phyloP scores from a whole-genome alignment of 2,113 vertebrate species.

The Malurus cyaneus region DNA sequence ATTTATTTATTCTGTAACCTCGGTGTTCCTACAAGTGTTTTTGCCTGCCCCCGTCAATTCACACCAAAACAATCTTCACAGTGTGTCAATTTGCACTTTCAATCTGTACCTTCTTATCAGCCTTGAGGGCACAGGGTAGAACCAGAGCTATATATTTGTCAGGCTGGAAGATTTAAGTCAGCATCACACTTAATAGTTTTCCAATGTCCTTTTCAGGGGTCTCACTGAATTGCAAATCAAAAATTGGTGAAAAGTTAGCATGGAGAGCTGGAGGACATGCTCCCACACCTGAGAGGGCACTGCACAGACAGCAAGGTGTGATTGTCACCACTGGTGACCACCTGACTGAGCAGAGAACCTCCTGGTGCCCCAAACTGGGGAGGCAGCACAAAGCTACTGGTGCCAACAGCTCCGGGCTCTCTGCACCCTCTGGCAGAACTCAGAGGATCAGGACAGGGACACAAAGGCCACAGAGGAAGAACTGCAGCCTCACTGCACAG shows the following conservation, averaged over 20 bases:
- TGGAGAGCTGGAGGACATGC: not conserved
- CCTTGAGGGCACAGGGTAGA: not conserved
- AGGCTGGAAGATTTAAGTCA: not conserved
- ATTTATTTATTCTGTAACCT: not conserved
- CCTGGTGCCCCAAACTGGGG: accelerated
- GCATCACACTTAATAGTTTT: not conserved
- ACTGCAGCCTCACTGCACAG: not conserved
- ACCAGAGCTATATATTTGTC: not conserved
- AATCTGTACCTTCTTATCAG: not conserved
- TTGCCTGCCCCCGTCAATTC: not conserved
- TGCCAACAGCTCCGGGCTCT: not conserved
- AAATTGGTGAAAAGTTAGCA: not conserved
- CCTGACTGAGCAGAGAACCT: accelerated
- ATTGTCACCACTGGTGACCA: not conserved
- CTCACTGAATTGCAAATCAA: not conserved
- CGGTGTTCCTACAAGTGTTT: not conserved
- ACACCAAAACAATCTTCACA: not conserved
- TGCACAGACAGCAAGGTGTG: not conserved
- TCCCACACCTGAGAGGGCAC: not conserved
- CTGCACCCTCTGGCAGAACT: not conserved
- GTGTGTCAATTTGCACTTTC: not conserved
- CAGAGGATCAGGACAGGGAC: not conserved
- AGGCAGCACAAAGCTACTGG: not conserved
- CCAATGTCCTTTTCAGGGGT: not conserved
- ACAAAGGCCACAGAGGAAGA: not conserved